Conservation (phyloP, 1,140 invertebrate genomes). For the Daktulosphaira vitifoliae region DNA sequence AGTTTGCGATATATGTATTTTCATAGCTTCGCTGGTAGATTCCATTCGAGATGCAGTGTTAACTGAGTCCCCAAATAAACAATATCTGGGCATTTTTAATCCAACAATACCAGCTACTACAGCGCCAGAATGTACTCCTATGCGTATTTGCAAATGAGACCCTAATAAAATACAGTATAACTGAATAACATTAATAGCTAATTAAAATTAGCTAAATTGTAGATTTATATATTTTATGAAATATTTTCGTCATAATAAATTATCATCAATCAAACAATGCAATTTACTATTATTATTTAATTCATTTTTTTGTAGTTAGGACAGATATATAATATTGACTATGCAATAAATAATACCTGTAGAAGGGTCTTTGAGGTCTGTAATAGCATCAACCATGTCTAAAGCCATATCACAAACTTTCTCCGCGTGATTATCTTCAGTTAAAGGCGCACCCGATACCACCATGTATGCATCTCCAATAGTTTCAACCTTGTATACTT, state of each 20-base stretch:
- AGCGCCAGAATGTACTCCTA: slow-evolving; percentile 81
- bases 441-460: slow-evolving; percentile 86
- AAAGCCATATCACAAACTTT: slow-evolving; percentile 92
- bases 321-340: no score
- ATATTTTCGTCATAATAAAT: no score
- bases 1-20: slow-evolving; percentile 86
- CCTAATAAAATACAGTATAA: no score
- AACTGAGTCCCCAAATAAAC: slow-evolving; percentile 85
- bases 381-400: slow-evolving; percentile 91
- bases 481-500: slow-evolving; percentile 94
- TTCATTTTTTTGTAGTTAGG: no score
- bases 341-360: slow-evolving; percentile 59
- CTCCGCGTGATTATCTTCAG: slow-evolving; percentile 80
- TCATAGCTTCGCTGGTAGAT: slow-evolving; percentile 81
- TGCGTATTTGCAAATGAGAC: slow-evolving; percentile 76
- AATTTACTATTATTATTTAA: no score
- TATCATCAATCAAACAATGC: no score
- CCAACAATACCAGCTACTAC: slow-evolving; percentile 93
- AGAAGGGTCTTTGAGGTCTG: slow-evolving; percentile 80
- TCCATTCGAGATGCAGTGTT: slow-evolving; percentile 90
- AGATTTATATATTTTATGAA: no score
- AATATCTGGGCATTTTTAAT: slow-evolving; percentile 90
- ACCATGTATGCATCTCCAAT: slow-evolving; percentile 97
- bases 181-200: no score
- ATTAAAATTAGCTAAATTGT: no score